phyloP scores from a whole-genome alignment of 2,113 vertebrate genomes.

The Danio rerio region DNA sequence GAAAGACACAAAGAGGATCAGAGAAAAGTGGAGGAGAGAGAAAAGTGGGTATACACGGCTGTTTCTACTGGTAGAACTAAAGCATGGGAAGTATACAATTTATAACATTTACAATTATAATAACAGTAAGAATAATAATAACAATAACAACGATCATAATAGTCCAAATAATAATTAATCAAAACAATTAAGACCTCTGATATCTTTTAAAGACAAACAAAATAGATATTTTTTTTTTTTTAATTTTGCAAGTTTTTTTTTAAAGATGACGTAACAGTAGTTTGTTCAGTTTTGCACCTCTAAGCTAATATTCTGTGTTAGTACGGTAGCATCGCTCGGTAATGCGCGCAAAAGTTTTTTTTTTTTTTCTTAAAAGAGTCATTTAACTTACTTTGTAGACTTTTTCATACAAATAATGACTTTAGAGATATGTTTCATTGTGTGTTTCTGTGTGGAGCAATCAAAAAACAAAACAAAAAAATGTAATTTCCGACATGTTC shows the following conservation, averaged over 20 bases:
- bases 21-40: slow-evolving; percentile 62
- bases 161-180: slow-evolving; percentile 74
- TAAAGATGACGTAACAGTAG: slow-evolving; percentile 82
- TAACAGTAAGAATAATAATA: slow-evolving; percentile 78
- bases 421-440: slow-evolving; percentile 79
- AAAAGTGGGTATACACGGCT: slow-evolving; percentile 65
- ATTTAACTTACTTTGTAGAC: slow-evolving; percentile 76
- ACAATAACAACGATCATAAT: slow-evolving; percentile 80
- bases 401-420: slow-evolving; percentile 82
- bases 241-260: slow-evolving; percentile 62
- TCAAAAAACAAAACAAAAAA: background rate
- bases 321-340: slow-evolving; percentile 77
- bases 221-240: slow-evolving; percentile 63
- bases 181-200: slow-evolving; percentile 77
- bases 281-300: slow-evolving; percentile 77
- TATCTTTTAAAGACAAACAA: slow-evolving; percentile 79
- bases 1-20: slow-evolving; percentile 70
- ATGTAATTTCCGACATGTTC: slow-evolving; percentile 9
- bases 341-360: slow-evolving; percentile 75
- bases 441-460: slow-evolving; percentile 56
- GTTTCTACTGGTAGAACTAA: slow-evolving; percentile 70
- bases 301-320: slow-evolving; percentile 84
- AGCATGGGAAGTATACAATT: slow-evolving; percentile 78
- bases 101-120: slow-evolving; percentile 82
- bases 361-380: slow-evolving; percentile 78